These are phyloP conservation scores for Brachypterus glaber DNA, from an alignment of 2,888 invertebrate genomes.

Conservation along the genomic window DNA sequence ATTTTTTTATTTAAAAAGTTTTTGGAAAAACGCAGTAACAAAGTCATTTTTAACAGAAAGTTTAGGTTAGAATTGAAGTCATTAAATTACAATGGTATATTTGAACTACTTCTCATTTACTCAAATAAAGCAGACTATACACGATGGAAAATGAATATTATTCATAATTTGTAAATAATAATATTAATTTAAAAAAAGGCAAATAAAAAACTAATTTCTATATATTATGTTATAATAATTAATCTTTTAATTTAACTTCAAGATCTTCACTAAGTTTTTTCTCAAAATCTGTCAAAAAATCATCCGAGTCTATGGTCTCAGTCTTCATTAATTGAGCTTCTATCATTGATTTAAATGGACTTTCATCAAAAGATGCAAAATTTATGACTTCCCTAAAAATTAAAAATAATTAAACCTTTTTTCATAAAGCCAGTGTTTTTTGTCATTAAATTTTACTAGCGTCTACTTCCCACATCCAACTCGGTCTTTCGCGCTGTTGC, in stretches of 20 bases:
- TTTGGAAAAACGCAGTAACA: slow-evolving; percentile 11
- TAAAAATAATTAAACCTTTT: too few relatives aligned
- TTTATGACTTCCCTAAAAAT: slow-evolving; percentile 40
- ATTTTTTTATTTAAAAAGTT: slow-evolving; percentile 17
- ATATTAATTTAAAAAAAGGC: too few relatives aligned
- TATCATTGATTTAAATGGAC: slow-evolving; percentile 55
- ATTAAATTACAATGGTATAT: too few relatives aligned
- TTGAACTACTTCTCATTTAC: too few relatives aligned
- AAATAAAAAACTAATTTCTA: neutral
- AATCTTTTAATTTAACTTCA: neutral
- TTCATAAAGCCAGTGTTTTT: too few relatives aligned
- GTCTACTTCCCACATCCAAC: too few relatives aligned
- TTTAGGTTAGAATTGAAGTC: too few relatives aligned
- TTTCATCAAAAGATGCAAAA: slow-evolving; percentile 57
- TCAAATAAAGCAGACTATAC: too few relatives aligned
- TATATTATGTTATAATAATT: neutral
- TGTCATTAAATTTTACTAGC: too few relatives aligned
- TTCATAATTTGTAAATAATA: too few relatives aligned
- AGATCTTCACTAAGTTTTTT: neutral
- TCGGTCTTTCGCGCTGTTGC: too few relatives aligned
- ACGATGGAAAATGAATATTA: too few relatives aligned
- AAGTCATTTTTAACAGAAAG: slow-evolving; percentile 19
- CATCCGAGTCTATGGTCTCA: slow-evolving; percentile 35
- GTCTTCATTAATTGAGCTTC: slow-evolving; percentile 50
- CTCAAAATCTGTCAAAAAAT: slow-evolving; percentile 15